These are phyloP conservation scores for Tyrophagus putrescentiae DNA, from an alignment of 1,140 invertebrate genomes.

Conservation along the genomic window DNA sequence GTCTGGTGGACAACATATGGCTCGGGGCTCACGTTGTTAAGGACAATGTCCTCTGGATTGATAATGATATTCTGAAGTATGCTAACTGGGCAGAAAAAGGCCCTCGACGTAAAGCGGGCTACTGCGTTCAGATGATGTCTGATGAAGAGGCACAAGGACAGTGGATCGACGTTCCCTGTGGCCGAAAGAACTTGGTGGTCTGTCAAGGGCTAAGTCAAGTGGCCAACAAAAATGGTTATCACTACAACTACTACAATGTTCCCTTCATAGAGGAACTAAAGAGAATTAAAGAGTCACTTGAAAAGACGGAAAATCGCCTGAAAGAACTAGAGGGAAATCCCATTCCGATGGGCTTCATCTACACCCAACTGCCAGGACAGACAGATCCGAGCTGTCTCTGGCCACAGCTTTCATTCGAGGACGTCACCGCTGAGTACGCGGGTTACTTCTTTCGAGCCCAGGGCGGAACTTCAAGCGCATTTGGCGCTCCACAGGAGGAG, in stretches of 20 bases:
- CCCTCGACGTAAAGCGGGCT: not conserved
- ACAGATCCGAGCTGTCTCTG: not conserved
- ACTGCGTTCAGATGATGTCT: not conserved
- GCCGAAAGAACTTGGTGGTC: not conserved
- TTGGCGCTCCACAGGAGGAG: not conserved
- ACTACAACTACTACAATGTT: no score
- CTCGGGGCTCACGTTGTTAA: not conserved
- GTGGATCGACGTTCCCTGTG: not conserved
- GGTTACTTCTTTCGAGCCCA: conserved; percentile 14
- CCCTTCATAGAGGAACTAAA: no score
- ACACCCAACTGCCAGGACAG: conserved; percentile 8
- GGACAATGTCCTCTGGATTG: not conserved
- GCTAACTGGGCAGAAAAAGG: not conserved
- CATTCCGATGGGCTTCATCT: conserved; percentile 12
- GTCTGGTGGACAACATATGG: not conserved
- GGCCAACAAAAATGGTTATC: no score
- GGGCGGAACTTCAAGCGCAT: not conserved
- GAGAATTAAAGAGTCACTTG: no score
- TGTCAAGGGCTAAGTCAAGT: no score
- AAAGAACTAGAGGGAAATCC: no score
- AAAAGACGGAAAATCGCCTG: no score
- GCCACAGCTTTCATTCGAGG: not conserved
- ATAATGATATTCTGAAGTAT: not conserved
- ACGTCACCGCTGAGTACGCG: not conserved
- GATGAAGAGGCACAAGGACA: not conserved